Conservation (phyloP, 2,797 vertebrate species). For the Acrossocheilus fasciatus region DNA sequence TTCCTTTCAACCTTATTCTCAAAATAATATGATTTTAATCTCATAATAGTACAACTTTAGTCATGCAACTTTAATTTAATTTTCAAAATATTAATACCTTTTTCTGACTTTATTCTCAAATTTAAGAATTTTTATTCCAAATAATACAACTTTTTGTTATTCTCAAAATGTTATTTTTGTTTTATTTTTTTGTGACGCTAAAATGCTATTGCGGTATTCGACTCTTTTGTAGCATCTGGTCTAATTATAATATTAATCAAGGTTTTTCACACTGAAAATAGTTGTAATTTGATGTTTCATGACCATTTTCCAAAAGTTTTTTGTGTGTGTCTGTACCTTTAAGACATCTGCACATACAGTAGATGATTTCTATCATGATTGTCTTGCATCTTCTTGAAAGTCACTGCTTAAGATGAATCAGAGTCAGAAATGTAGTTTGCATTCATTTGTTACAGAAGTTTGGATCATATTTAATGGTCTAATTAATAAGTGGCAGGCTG, state of each 20-base stretch:
- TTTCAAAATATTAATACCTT: neutral
- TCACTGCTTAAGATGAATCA: neutral
- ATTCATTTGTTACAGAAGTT: neutral
- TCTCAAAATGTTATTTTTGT: neutral
- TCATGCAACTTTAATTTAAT: neutral
- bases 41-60: neutral
- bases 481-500: neutral
- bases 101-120: neutral
- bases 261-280: neutral
- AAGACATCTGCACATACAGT: neutral
- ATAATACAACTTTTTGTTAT: neutral
- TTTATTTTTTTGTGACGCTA: neutral
- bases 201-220: neutral
- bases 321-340: neutral
- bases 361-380: neutral
- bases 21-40: neutral
- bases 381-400: neutral
- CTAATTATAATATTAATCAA: conserved; percentile 6
- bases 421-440: neutral
- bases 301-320: neutral
- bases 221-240: neutral
- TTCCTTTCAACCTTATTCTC: neutral
- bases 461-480: neutral
- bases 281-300: neutral
- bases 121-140: neutral